A percentile compares a stretch with the other conserved stretches of the same genome.
Evolutionary conservation across 2,888 invertebrate genomes (phyloP).

Genomic region (Tinea trinotella): DNA sequence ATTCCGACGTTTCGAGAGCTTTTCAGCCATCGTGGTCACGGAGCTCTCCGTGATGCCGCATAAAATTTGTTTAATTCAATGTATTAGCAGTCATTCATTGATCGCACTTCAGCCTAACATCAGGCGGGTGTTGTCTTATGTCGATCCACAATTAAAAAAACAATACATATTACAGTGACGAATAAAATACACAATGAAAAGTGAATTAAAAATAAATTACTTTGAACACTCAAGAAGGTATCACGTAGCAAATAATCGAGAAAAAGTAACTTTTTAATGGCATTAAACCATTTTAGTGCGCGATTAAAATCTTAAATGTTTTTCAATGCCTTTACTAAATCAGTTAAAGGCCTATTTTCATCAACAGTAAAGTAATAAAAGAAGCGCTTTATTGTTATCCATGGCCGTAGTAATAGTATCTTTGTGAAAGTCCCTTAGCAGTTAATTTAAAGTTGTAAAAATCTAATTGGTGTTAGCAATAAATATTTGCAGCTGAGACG

Average conservation of each 20-base stretch:
- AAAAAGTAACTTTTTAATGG: slow-evolving; percentile 16
- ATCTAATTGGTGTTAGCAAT: slow-evolving; percentile 57
- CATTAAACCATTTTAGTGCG: slow-evolving; percentile 15
- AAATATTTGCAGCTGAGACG: slow-evolving; percentile 51
- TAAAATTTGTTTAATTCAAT: too few species aligned
- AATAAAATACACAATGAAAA: neutral
- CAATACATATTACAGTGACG: too few species aligned
- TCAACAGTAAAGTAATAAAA: slow-evolving; percentile 62
- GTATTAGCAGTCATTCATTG: too few species aligned
- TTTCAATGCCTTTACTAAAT: slow-evolving; percentile 58
- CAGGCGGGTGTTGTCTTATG: too few species aligned
- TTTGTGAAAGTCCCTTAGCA: slow-evolving; percentile 41
- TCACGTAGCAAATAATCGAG: slow-evolving; percentile 6
- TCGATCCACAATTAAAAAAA: too few species aligned
- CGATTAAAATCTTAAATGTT: slow-evolving; percentile 47
- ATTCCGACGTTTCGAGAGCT: too few species aligned
- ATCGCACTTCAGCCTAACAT: too few species aligned
- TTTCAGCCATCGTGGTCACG: too few species aligned
- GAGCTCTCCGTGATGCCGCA: too few species aligned
- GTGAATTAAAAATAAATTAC: neutral
- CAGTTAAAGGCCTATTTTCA: slow-evolving; percentile 65
- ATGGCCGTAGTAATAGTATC: slow-evolving; percentile 58
- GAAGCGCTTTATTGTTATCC: slow-evolving; percentile 57
- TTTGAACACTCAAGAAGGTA: neutral
- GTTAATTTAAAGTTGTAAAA: slow-evolving; percentile 50